Conservation (phyloP, 1,140 invertebrate genomes). For the Nasonia giraulti region DNA sequence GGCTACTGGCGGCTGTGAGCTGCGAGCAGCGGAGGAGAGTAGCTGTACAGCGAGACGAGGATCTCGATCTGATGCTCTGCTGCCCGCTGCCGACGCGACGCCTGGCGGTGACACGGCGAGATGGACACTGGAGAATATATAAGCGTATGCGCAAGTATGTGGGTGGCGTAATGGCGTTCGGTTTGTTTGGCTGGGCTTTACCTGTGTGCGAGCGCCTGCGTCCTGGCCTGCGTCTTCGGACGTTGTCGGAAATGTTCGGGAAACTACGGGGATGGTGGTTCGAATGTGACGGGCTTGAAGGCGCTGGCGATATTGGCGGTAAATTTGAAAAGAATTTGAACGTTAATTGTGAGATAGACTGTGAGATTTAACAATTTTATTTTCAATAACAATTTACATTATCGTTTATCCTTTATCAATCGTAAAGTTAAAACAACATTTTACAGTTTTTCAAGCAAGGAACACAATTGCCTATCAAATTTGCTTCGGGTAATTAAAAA, state of each 20-base stretch:
- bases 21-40: neutral
- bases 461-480: neutral
- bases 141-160: neutral
- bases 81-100: constrained; percentile 40
- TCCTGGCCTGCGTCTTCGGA: neutral
- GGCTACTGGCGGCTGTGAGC: constrained; percentile 25
- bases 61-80: constrained; percentile 9
- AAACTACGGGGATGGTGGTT: neutral
- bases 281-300: neutral
- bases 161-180: neutral
- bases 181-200: neutral
- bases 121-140: neutral
- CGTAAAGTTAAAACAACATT: constrained; percentile 8
- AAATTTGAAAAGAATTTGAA: neutral
- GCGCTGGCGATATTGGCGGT: neutral
- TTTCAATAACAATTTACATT: constrained; percentile 33
- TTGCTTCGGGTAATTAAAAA: neutral
- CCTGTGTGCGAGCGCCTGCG: neutral
- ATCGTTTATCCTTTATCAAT: neutral
- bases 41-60: neutral
- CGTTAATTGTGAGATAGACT: neutral
- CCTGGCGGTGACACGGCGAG: constrained; percentile 35
- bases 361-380: constrained; percentile 36
- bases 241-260: neutral
- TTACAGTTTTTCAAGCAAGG: constrained; percentile 7